Percentiles rank a stretch among this genome's conserved stretches.
Evolutionary conservation across 1,140 invertebrate species (phyloP).

Genomic region (Drosophila pallidifrons): DNA sequence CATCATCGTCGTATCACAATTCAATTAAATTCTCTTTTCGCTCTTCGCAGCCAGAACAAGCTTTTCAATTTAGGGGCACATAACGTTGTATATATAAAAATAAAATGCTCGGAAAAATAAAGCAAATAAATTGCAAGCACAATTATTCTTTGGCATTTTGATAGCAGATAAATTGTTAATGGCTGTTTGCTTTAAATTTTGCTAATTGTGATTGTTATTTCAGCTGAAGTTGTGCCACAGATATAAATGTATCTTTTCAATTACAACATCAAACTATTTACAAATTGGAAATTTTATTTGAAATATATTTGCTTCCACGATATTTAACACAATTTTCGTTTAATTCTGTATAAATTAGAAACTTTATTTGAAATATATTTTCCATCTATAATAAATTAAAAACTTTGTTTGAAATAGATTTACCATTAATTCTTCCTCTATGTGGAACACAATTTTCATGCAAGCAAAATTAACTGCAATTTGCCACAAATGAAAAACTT

Average conservation of each 20-base stretch:
- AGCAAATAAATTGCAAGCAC: constrained; percentile 11
- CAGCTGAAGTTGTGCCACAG: no score
- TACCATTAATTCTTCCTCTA: neutral
- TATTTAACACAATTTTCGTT: no score
- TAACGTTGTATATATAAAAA: neutral
- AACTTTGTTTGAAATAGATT: neutral
- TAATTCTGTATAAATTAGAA: no score
- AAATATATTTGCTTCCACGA: neutral
- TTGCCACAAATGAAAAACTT: neutral
- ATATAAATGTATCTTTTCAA: no score
- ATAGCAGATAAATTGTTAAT: neutral
- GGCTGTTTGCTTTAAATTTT: neutral
- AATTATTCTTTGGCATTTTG: neutral
- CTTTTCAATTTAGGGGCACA: constrained; percentile 30
- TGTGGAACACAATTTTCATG: neutral
- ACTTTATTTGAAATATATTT: no score
- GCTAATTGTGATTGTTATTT: no score
- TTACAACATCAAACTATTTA: no score
- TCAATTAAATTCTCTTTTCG: constrained; percentile 63
- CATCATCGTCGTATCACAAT: constrained; percentile 33
- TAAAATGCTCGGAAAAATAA: constrained; percentile 1
- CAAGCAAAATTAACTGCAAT: neutral
- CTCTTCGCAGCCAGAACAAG: neutral
- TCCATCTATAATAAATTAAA: no score
- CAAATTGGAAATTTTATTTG: no score